These are phyloP conservation scores for Apis dorsata DNA, from an alignment of 1,140 invertebrate species.

Conservation along the genomic window DNA sequence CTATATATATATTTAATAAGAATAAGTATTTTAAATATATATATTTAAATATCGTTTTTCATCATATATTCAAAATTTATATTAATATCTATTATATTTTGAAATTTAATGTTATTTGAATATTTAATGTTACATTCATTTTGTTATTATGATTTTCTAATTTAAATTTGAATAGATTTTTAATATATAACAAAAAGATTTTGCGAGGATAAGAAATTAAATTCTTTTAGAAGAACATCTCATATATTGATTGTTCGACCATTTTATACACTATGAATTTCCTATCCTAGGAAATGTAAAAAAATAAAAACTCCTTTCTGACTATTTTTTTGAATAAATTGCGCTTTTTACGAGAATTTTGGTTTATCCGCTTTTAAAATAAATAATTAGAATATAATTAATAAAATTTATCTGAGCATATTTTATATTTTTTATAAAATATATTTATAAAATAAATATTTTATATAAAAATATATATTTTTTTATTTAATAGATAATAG, in stretches of 20 bases:
- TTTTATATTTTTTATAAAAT: neutral
- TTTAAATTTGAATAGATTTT: neutral
- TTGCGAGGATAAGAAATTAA: neutral
- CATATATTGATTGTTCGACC: slow-evolving; percentile 42
- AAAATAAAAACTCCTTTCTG: slow-evolving; percentile 27
- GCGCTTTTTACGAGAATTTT: neutral
- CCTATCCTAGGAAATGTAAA: slow-evolving; percentile 17
- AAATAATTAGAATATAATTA: neutral
- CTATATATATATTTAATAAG: too few relatives aligned
- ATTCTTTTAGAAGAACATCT: slow-evolving; percentile 20
- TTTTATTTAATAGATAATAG: neutral
- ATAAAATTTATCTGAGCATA: neutral
- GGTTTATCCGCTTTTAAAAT: neutral
- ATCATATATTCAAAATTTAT: too few relatives aligned
- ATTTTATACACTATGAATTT: slow-evolving; percentile 29
- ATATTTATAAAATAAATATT: too few relatives aligned
- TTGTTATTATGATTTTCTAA: neutral
- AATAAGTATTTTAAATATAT: too few relatives aligned
- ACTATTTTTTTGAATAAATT: neutral
- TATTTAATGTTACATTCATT: too few relatives aligned
- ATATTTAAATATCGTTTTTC: too few relatives aligned
- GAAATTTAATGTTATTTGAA: too few relatives aligned
- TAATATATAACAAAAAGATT: neutral
- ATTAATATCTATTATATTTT: too few relatives aligned
- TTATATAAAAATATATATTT: too few relatives aligned